Conservation (phyloP, 2,113 vertebrate genomes). For the Etia nguti region DNA sequence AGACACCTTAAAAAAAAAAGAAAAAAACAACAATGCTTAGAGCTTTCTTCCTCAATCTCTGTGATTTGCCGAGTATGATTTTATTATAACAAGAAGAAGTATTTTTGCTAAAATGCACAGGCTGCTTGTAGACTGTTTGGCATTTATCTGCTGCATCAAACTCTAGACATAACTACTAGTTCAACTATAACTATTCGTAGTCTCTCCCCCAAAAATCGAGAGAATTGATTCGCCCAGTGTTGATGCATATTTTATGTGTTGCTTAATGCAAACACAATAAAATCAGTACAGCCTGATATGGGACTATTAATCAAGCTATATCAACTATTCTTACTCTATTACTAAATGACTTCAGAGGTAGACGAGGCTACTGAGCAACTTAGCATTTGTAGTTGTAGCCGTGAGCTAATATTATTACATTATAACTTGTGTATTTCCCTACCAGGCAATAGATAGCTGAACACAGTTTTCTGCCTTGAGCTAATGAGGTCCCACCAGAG, state of each 20-base stretch:
- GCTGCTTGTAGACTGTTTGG: background rate
- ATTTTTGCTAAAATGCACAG: background rate
- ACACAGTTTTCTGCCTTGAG: conserved; percentile 34
- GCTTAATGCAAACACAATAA: background rate
- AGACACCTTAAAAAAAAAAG: background rate
- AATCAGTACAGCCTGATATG: background rate
- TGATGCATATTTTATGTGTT: background rate
- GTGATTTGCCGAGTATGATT: background rate
- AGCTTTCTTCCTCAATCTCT: background rate
- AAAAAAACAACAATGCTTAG: background rate
- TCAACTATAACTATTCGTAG: background rate
- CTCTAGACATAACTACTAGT: background rate
- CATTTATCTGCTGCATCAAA: background rate
- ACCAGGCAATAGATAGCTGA: conserved; percentile 35
- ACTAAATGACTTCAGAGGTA: background rate
- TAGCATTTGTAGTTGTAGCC: conserved; percentile 11
- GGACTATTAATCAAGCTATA: background rate
- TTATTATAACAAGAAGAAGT: background rate
- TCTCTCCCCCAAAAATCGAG: background rate
- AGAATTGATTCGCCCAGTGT: background rate
- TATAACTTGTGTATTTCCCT: conserved; percentile 25
- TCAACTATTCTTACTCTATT: background rate
- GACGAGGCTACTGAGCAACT: background rate
- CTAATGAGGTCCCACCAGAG: conserved; percentile 70
- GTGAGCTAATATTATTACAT: conserved; percentile 18